Evolutionary conservation across 2,113 vertebrate genomes (phyloP), one percentile per base, ranked within the genome.

Genomic region (Sinocyclocheilus anophthalmus): DNA sequence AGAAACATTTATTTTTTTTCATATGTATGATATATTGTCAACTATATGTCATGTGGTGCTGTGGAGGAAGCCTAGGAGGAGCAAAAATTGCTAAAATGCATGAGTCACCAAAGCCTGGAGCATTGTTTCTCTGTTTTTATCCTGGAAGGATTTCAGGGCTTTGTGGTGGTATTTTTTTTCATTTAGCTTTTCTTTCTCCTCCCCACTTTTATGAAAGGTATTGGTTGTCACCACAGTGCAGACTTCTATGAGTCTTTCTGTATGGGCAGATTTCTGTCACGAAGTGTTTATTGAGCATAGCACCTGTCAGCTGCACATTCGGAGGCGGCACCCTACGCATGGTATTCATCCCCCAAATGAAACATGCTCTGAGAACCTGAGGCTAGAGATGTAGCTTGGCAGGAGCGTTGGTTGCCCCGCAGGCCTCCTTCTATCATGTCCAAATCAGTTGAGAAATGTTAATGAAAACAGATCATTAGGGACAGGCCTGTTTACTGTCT

Each of bases 231-330:
- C 76, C 48, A 81, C 57, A 26, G 37, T 42, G 63, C 70, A 55
- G 13, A 11, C 89, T 78, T 88, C 33, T 88, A 48, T 78, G 50
- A 80, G 75, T 55, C 50, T 90, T 85, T 55, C 84, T 91, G 88
- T 85, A 65, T 33, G 76, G 76, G 65, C 83, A 88, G 87, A 88
- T 88, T 83, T 84, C 24, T 83, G 80, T 85, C 67, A 48, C 86
- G 57, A 92, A 90, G 59, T 72, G 76, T 84, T 86, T 89, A 87
- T 92, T 91, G 91, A 81, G 61, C 84, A 82, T 86, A 90, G 89
- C 90, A 91, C 89, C 81, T 92, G 90, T 90, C 90, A 89, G 85
- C 81, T 88, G 69, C 70, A 80, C 45, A 48, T 59, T 50, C 30
- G 18, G 45, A 91, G 81, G 59, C 82, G 1, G 61, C 14, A 24